Conservation (phyloP, 2,888 invertebrate genomes). For the Apantesis nais region DNA sequence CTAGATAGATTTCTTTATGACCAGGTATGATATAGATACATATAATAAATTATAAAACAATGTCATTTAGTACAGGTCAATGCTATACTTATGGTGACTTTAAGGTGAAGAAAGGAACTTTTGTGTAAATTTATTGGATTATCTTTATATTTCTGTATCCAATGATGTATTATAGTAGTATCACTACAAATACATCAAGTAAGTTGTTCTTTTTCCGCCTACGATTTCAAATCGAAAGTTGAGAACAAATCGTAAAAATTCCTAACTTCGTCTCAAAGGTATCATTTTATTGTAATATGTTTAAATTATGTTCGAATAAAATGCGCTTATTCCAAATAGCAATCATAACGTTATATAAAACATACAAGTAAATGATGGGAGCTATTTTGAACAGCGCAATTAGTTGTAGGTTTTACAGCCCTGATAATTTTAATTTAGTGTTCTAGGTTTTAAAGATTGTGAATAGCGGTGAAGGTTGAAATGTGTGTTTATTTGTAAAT, state of each 20-base stretch:
- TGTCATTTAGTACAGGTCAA: conserved; percentile 38
- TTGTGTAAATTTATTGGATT: conserved; percentile 2
- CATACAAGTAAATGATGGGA: conserved; percentile 24
- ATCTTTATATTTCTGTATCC: conserved; percentile 6
- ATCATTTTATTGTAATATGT: conserved; percentile 34
- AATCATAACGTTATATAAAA: conserved; percentile 16
- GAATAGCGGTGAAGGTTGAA: conserved; percentile 72
- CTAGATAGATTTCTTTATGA: conserved; percentile 68
- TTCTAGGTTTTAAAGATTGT: conserved; percentile 63
- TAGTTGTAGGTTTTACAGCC: conserved; percentile 73
- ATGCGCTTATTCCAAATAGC: conserved; percentile 28
- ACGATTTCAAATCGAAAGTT: conserved; percentile 19
- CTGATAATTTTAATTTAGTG: conserved; percentile 65
- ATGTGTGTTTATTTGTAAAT: conserved; percentile 80
- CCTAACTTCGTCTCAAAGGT: conserved; percentile 48
- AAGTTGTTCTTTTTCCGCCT: conserved; percentile 19
- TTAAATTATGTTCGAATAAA: conserved; percentile 46
- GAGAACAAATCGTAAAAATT: conserved; percentile 13
- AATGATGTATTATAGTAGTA: conserved; percentile 5
- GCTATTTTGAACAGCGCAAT: conserved; percentile 35
- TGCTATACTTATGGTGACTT: conserved; percentile 38
- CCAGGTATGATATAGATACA: conserved; percentile 49
- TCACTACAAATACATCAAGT: not conserved
- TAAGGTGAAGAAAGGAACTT: conserved; percentile 40
- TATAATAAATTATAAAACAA: conserved; percentile 45